Evolutionary conservation across 2,113 vertebrate genomes (phyloP).

Genomic region (Misgurnus anguillicaudatus): DNA sequence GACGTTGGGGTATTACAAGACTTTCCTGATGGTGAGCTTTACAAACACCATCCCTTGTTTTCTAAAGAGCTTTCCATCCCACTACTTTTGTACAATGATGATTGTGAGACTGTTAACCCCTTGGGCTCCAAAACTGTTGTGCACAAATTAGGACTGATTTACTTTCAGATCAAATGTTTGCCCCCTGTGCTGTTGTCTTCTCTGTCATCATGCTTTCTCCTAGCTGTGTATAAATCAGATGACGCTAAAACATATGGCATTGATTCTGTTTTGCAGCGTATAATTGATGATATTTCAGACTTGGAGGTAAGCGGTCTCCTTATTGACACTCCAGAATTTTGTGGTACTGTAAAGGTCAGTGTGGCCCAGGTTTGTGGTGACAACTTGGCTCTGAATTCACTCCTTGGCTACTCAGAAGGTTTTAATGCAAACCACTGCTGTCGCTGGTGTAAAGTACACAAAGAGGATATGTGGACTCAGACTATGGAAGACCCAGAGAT

Average conservation of each 20-base stretch:
- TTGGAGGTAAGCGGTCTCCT: neutral
- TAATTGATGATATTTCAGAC: neutral
- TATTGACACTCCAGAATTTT: constrained; percentile 2
- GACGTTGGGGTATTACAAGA: too few species aligned
- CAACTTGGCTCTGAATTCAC: neutral
- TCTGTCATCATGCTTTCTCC: neutral
- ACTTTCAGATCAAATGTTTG: neutral
- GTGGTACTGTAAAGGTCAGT: neutral
- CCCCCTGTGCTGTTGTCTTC: neutral
- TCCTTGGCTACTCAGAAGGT: constrained; percentile 13
- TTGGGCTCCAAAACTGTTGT: neutral
- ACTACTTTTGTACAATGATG: neutral
- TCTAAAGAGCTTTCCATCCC: constrained; percentile 9
- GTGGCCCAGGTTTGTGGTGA: neutral
- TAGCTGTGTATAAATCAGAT: neutral
- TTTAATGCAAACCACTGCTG: neutral
- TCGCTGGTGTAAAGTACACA: neutral
- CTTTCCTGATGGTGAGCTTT: neutral
- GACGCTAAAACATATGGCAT: neutral
- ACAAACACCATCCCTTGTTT: neutral
- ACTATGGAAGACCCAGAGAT: neutral
- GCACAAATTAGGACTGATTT: constrained; percentile 8
- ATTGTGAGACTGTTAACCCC: constrained; percentile 9
- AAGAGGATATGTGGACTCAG: neutral
- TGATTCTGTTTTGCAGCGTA: neutral